phyloP scores from a whole-genome alignment of 1,140 invertebrate genomes.

The Cyclina sinensis region DNA sequence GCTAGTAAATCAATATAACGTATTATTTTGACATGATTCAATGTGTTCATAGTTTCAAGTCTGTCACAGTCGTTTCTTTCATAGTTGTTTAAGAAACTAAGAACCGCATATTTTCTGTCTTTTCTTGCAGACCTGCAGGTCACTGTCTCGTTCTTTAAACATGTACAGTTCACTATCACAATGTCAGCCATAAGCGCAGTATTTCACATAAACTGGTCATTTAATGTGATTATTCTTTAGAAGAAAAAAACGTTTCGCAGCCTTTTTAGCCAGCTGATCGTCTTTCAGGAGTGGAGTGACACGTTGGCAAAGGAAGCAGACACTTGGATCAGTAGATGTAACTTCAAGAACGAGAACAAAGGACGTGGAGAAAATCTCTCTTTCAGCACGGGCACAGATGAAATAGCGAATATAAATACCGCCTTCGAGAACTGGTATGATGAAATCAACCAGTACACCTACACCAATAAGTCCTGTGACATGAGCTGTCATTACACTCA shows the following conservation, averaged over 20 bases:
- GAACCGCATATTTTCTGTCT: no score
- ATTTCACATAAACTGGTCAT: background rate
- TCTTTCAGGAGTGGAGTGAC: conserved; percentile 52
- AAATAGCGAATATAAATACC: conserved; percentile 1
- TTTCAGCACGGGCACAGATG: conserved; percentile 14
- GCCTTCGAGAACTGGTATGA: conserved; percentile 58
- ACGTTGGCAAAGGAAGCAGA: conserved; percentile 49
- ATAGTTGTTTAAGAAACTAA: no score
- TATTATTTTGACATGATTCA: background rate
- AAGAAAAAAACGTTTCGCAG: background rate
- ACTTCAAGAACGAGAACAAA: conserved; percentile 52
- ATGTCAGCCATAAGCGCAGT: no score
- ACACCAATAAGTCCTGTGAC: background rate
- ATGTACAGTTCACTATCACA: background rate
- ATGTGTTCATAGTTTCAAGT: background rate
- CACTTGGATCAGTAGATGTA: conserved; percentile 17
- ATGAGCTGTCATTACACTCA: conserved; percentile 58
- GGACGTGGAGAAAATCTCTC: conserved; percentile 55
- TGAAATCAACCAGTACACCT: conserved; percentile 54
- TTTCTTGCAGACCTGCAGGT: no score
- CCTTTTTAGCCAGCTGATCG: background rate
- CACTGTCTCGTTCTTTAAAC: no score
- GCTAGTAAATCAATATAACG: background rate
- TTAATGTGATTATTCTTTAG: background rate
- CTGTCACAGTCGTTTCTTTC: no score